These are phyloP conservation scores for Chymomyza caudatula DNA, from an alignment of 2,888 invertebrate genomes.

Conservation along the genomic window DNA sequence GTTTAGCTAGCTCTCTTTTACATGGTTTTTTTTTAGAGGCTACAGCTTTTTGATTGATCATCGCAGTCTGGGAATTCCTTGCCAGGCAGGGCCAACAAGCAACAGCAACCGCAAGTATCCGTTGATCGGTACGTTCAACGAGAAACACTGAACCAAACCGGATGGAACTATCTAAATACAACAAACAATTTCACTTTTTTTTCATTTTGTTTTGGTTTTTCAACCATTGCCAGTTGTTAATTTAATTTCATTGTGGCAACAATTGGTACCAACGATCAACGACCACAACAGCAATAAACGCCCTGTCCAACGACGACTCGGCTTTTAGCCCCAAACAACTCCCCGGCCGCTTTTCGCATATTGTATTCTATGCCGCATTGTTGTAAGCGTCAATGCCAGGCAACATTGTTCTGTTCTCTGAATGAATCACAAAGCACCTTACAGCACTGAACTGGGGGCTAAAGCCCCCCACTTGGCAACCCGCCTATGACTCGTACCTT, in stretches of 20 bases:
- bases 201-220: constrained; percentile 13
- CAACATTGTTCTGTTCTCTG: constrained; percentile 24
- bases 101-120: constrained; percentile 61
- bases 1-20: constrained; percentile 30
- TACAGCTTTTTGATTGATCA: constrained; percentile 12
- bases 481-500: not conserved
- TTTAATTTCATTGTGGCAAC: constrained; percentile 58
- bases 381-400: not conserved
- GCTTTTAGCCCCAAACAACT: not conserved
- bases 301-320: not conserved
- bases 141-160: constrained; percentile 46
- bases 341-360: constrained; percentile 8
- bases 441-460: no score
- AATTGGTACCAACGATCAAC: constrained; percentile 56
- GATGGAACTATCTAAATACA: constrained; percentile 42
- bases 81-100: constrained; percentile 32
- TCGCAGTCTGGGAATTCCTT: constrained; percentile 16
- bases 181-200: constrained; percentile 62
- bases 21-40: constrained; percentile 25
- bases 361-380: constrained; percentile 16
- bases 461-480: constrained; percentile 10
- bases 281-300: constrained; percentile 38
- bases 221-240: constrained; percentile 41
- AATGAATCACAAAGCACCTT: constrained; percentile 23
- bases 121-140: constrained; percentile 21